Conservation (phyloP, 2,113 vertebrate species). For the Todiramphus chloris region DNA sequence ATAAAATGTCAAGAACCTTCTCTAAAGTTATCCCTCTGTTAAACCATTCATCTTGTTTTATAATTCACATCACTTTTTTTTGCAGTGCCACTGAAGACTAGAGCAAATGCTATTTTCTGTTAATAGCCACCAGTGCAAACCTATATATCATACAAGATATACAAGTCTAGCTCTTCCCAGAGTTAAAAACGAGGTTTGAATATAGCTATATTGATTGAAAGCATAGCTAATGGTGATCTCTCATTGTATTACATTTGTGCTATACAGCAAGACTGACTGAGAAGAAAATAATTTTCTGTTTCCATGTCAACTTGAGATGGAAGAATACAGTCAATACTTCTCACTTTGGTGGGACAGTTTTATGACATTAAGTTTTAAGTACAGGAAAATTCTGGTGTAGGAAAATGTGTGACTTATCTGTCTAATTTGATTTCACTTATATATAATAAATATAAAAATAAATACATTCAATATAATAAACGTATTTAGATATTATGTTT, state of each 20-base stretch:
- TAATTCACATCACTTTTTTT: not conserved
- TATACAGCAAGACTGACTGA: not conserved
- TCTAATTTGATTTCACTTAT: not conserved
- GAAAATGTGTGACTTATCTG: not conserved
- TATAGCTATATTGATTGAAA: not conserved
- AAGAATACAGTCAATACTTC: not conserved
- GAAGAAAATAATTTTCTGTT: not conserved
- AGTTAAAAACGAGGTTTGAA: not conserved
- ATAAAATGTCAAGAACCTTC: not conserved
- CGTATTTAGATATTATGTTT: not conserved
- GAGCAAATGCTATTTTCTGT: not conserved
- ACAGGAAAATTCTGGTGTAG: not conserved
- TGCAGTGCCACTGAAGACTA: not conserved
- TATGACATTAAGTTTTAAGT: not conserved
- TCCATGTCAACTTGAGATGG: not conserved
- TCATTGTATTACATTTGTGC: not conserved
- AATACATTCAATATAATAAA: not conserved
- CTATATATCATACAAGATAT: not conserved
- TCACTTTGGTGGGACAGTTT: not conserved
- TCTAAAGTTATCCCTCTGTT: not conserved
- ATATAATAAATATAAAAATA: not conserved
- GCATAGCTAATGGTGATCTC: not conserved
- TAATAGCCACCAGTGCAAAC: not conserved
- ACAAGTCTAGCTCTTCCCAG: not conserved
- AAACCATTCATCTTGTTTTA: not conserved